Base-by-base conservation (phyloP, 2,888 invertebrate genomes). In the Macaria liturata region DNA sequence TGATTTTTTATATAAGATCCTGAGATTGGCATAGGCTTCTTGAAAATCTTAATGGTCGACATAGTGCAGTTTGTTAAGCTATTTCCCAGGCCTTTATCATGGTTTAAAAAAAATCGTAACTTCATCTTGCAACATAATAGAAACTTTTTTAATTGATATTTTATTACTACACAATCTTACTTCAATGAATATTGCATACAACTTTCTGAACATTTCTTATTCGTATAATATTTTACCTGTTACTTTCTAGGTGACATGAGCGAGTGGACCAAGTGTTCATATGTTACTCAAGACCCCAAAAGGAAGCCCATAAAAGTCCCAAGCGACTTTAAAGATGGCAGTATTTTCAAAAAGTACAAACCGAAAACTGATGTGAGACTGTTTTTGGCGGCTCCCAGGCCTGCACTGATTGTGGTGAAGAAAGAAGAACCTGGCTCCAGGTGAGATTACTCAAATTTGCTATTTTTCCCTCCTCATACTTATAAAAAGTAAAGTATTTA, bases 241-340 rank as follows among this genome's bases (percentile, higher is more conserved):
- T 20, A 20, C 20, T 20, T 20, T 20, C 20, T 20, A 83, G 94
- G 94, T 34, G 91, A 95, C 77, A 71, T 97, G 39, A 95, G 95
- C 8, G 98, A 98, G 78, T 99, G 98, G 98, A 95, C 97, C 0
- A 97, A 97, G 83, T 99, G 99, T 82, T 92, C 94, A 54, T 93
- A 95, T 71, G 81, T 94, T 4, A 93, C 95, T 0, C 94, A 94
- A 70, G 94, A 94, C 45, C 99, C 99, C 0, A 91, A 94, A 63
- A 92, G 98, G 59, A 90, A 76, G 4, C 85, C 94, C 5, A 96
- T 98, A 79, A 91, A 86, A 68, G 83, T 98, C 9, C 96, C 98
- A 0, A 72, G 85, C 0, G 91, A 93, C 0, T 89, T 95, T 20
- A 93, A 94, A 67, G 89, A 86, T 0, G 86, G 92, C 67, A 57